Evolutionary conservation across 2,888 invertebrate genomes (phyloP).

Genomic region (Aleiodes leptofemur): DNA sequence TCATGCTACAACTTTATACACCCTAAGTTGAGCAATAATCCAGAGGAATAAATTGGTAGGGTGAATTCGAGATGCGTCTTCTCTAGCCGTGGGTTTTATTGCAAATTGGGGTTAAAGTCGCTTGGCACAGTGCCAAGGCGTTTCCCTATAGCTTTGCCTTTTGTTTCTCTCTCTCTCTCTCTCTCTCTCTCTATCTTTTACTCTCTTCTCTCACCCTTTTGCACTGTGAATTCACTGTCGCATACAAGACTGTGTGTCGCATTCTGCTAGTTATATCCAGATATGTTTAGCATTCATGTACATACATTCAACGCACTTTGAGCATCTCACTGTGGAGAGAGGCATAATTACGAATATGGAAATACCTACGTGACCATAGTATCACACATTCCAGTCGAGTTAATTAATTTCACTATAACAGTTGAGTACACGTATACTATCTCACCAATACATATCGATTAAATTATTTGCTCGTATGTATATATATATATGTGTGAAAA

Average conservation of each 20-base stretch:
- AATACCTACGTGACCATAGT: slow-evolving; percentile 20
- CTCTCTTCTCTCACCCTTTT: slow-evolving; percentile 11
- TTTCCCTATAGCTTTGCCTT: slow-evolving; percentile 52
- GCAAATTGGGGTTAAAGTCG: slow-evolving; percentile 72
- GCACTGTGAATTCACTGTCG: slow-evolving; percentile 35
- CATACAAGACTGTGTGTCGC: slow-evolving; percentile 5
- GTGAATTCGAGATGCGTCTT: slow-evolving; percentile 44
- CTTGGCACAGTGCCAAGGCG: slow-evolving; percentile 68
- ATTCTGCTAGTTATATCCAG: slow-evolving; percentile 28
- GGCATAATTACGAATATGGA: slow-evolving; percentile 39
- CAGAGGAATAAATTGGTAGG: slow-evolving; percentile 25
- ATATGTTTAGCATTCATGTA: slow-evolving; percentile 9
- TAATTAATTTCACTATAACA: not conserved
- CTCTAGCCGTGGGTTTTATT: slow-evolving; percentile 61
- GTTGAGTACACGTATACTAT: not conserved
- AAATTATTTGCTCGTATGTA: not conserved
- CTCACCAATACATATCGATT: not conserved
- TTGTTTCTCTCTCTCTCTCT: slow-evolving; percentile 22
- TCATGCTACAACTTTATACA: not conserved
- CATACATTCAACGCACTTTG: slow-evolving; percentile 12
- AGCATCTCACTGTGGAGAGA: slow-evolving; percentile 15
- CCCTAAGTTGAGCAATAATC: slow-evolving; percentile 16
- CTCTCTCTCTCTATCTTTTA: slow-evolving; percentile 9
- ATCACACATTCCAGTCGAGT: not conserved
- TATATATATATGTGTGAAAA: too few species aligned